Conservation (phyloP, 2,113 vertebrate species). For the Pedionomus torquatus region DNA sequence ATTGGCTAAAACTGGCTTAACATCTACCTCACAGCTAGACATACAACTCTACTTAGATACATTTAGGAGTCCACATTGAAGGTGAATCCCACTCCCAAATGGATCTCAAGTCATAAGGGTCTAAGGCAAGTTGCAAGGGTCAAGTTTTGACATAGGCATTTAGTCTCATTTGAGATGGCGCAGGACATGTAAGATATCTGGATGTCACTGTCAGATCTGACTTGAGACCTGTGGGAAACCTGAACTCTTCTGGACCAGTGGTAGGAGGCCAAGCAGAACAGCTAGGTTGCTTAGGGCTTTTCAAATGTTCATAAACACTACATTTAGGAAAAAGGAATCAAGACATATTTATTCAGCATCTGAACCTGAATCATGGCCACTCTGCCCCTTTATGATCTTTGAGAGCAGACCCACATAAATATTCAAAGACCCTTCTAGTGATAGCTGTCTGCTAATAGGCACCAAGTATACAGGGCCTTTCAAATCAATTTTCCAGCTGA, state of each 20-base stretch:
- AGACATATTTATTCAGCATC: neutral
- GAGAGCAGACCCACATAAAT: neutral
- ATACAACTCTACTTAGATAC: neutral
- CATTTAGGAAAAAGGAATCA: neutral
- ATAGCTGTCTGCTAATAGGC: neutral
- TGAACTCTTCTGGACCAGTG: neutral
- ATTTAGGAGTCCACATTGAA: neutral
- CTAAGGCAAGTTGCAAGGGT: too few species aligned
- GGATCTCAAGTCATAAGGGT: neutral
- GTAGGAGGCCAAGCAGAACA: neutral
- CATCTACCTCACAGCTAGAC: neutral
- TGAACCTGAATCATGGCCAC: neutral
- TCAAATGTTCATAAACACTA: neutral
- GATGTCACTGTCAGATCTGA: neutral
- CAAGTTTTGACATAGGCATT: neutral
- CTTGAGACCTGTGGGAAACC: neutral
- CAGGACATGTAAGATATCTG: neutral
- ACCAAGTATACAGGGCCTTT: neutral
- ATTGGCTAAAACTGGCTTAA: neutral
- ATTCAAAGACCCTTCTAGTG: neutral
- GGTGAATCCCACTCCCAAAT: neutral
- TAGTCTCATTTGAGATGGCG: neutral
- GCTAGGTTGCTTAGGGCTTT: neutral
- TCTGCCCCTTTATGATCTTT: neutral
- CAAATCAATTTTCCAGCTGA: neutral